Evolutionary conservation across 30 jellyfish, hydroid and myxozoan genomes (phyloP).

Genomic region (Cassiopea xamachana): DNA sequence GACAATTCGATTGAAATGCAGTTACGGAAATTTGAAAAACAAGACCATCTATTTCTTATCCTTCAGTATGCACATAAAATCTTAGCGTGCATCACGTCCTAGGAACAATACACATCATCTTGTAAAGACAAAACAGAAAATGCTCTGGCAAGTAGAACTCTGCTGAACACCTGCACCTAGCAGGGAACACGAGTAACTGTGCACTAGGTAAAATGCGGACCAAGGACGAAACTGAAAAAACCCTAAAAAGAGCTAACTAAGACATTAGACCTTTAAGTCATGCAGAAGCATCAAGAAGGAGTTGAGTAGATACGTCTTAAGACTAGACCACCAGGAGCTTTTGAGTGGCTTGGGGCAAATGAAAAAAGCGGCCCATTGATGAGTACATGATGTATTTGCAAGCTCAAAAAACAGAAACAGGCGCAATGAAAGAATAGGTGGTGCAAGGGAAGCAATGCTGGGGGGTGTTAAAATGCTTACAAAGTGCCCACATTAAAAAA

Average conservation of each 20-base stretch:
- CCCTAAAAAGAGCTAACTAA: background rate
- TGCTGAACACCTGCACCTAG: background rate
- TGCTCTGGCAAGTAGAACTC: background rate
- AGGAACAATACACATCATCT: slow-evolving; percentile 11
- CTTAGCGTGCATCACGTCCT: background rate
- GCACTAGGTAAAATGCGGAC: background rate
- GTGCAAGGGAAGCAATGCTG: too few relatives aligned
- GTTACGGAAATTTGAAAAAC: background rate
- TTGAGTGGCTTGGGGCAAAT: too few relatives aligned
- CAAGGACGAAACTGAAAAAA: background rate
- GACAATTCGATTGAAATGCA: background rate
- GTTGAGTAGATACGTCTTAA: too few relatives aligned
- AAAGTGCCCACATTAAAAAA: too few relatives aligned
- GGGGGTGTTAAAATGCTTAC: too few relatives aligned
- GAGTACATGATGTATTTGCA: too few relatives aligned
- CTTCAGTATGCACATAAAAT: background rate
- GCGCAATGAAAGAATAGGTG: too few relatives aligned
- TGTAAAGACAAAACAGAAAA: background rate
- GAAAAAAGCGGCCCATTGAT: too few relatives aligned
- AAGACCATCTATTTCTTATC: background rate
- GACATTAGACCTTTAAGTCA: too few relatives aligned
- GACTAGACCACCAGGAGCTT: too few relatives aligned
- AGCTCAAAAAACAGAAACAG: too few relatives aligned
- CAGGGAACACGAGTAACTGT: background rate
- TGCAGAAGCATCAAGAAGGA: too few relatives aligned